These are phyloP conservation scores for Neria commutata DNA, from an alignment of 2,888 invertebrate genomes.

Conservation along the genomic window DNA sequence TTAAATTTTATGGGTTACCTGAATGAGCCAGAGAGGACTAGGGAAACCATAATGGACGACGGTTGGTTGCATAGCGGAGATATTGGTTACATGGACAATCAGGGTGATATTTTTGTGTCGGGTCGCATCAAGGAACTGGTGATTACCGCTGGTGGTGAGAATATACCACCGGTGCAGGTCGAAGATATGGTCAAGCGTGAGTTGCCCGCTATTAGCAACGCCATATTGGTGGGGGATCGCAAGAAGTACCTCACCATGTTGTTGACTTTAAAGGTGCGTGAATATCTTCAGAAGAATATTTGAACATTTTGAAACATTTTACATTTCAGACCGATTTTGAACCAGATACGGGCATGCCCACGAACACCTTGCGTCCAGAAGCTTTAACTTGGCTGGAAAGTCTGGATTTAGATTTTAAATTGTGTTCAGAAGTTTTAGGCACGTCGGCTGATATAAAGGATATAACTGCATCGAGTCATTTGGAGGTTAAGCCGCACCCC, in stretches of 20 bases:
- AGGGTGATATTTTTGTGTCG: conserved; percentile 75
- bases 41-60: conserved; percentile 73
- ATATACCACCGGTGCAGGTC: conserved; percentile 83
- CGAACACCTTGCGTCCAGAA: conserved; percentile 70
- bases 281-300: background rate
- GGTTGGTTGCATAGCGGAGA: conserved; percentile 90
- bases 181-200: conserved; percentile 79
- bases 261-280: conserved; percentile 78
- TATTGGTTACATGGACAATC: conserved; percentile 76
- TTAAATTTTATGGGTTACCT: conserved; percentile 89
- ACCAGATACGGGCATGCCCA: conserved; percentile 71
- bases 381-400: conserved; percentile 74
- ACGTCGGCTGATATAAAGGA: conserved; percentile 40
- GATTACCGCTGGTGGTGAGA: conserved; percentile 95
- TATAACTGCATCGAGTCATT: conserved; percentile 55
- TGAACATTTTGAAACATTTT: no score
- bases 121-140: conserved; percentile 80
- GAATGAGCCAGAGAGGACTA: conserved; percentile 71
- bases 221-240: conserved; percentile 85
- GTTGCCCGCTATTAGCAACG: conserved; percentile 78
- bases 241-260: conserved; percentile 84
- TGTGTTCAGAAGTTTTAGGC: conserved; percentile 69
- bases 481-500: conserved; percentile 65
- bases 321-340: conserved; percentile 70
- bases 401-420: conserved; percentile 69